phyloP scores from a whole-genome alignment of 1,140 invertebrate genomes.

The Tribolium madens region DNA sequence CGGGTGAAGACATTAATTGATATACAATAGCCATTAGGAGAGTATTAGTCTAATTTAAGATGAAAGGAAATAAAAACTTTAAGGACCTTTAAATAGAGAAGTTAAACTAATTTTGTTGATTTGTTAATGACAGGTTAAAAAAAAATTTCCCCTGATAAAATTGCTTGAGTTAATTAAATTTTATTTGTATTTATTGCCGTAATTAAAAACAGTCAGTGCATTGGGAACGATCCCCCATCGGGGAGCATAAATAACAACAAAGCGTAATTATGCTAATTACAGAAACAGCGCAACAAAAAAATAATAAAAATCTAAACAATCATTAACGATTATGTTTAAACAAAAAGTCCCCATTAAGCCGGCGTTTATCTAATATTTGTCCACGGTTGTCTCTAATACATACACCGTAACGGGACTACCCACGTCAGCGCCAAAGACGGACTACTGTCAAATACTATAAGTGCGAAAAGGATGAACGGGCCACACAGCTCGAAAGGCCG shows the following conservation, averaged over 20 bases:
- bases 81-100: slow-evolving; percentile 34
- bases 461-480: slow-evolving; percentile 56
- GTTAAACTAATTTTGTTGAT: slow-evolving; percentile 25
- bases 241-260: slow-evolving; percentile 31
- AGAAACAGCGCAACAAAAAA: slow-evolving; percentile 23
- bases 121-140: slow-evolving; percentile 8
- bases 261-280: slow-evolving; percentile 24
- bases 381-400: slow-evolving; percentile 62
- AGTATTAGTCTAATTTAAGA: slow-evolving; percentile 39
- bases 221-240: slow-evolving; percentile 7
- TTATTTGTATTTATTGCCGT: slow-evolving; percentile 33
- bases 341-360: slow-evolving; percentile 65
- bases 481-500: slow-evolving; percentile 65
- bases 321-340: slow-evolving; percentile 65
- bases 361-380: slow-evolving; percentile 66
- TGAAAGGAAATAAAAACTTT: slow-evolving; percentile 34
- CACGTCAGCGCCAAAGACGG: slow-evolving; percentile 51
- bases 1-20: slow-evolving; percentile 36
- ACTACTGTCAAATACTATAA: slow-evolving; percentile 11
- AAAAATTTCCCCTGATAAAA: slow-evolving; percentile 6
- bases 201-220: slow-evolving; percentile 6
- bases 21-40: slow-evolving; percentile 39
- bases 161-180: slow-evolving; percentile 17
- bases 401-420: slow-evolving; percentile 52
- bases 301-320: slow-evolving; percentile 53